Conservation (phyloP, 53 echinoderm and acorn worm genomes). For the Antedon mediterranea region DNA sequence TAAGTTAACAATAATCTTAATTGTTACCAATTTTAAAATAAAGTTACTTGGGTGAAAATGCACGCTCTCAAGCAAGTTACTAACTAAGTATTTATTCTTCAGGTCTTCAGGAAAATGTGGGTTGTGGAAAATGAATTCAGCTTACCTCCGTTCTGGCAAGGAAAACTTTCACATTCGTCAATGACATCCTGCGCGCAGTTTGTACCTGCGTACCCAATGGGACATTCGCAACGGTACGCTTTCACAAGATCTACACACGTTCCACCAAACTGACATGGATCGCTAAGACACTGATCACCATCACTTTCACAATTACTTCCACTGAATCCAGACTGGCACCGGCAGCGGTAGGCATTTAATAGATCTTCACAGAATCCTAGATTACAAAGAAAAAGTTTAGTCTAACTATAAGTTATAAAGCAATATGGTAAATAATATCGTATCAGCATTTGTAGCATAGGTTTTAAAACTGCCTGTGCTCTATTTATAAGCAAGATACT, state of each 20-base stretch:
- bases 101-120: too few relatives aligned
- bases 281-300: conserved; percentile 36
- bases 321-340: conserved; percentile 27
- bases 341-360: conserved; percentile 16
- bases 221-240: background rate
- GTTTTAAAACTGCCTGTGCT: too few relatives aligned
- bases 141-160: conserved; percentile 60
- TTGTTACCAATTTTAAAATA: too few relatives aligned
- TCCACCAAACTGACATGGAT: conserved; percentile 27
- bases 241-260: background rate
- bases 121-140: too few relatives aligned
- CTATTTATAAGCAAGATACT: too few relatives aligned
- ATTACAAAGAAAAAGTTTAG: background rate
- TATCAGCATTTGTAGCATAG: too few relatives aligned
- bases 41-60: too few relatives aligned
- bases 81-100: too few relatives aligned
- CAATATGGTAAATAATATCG: too few relatives aligned
- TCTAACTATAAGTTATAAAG: too few relatives aligned
- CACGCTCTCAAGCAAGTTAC: too few relatives aligned
- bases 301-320: conserved; percentile 31
- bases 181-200: conserved; percentile 6
- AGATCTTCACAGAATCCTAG: conserved; percentile 32
- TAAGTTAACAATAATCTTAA: too few relatives aligned
- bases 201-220: background rate
- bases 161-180: conserved; percentile 55